phyloP scores from a whole-genome alignment of 2,888 invertebrate species.

The Scaeva pyrastri region DNA sequence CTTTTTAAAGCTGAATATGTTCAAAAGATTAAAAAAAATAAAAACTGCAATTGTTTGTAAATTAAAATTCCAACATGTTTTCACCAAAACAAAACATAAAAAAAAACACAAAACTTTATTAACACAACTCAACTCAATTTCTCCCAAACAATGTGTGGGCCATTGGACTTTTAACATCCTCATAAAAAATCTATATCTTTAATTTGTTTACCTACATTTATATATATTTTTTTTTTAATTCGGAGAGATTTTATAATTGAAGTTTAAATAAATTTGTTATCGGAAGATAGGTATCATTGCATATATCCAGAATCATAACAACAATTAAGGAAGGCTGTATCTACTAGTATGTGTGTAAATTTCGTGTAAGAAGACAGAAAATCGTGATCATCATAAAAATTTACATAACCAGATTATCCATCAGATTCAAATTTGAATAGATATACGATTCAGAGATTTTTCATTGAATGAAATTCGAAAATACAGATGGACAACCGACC shows the following conservation, averaged over 20 bases:
- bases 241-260: constrained; percentile 11
- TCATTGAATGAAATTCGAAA: constrained; percentile 3
- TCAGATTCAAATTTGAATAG: constrained; percentile 31
- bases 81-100: constrained; percentile 6
- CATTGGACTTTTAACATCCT: constrained; percentile 54
- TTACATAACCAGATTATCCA: constrained; percentile 68
- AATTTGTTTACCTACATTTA: too few relatives aligned
- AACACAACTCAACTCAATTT: constrained; percentile 36
- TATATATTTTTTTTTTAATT: not conserved
- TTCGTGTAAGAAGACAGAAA: not conserved
- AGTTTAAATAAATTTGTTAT: constrained; percentile 27
- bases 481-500: not conserved
- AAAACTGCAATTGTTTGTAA: constrained; percentile 22
- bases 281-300: not conserved
- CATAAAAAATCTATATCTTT: not conserved
- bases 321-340: not conserved
- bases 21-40: not conserved
- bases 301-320: constrained; percentile 33
- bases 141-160: constrained; percentile 58
- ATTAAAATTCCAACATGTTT: constrained; percentile 38
- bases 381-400: constrained; percentile 36
- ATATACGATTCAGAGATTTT: not conserved
- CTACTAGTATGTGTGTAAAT: too few relatives aligned
- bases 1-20: not conserved
- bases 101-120: not conserved